phyloP scores from a whole-genome alignment of 2,797 vertebrate genomes.

The Sebastes oblongus region DNA sequence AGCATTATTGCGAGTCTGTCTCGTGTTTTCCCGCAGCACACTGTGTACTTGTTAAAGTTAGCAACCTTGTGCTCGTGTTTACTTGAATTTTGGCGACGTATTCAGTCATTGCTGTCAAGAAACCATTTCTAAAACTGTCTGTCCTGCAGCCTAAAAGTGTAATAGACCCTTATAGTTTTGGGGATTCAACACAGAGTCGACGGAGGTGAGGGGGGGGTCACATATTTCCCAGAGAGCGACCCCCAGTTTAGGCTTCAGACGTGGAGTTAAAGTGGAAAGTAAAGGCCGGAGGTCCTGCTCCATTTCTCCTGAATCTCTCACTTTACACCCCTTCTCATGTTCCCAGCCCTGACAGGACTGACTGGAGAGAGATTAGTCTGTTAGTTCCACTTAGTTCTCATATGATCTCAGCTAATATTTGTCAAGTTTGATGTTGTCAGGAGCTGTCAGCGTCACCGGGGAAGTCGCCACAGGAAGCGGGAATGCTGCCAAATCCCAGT shows the following conservation, averaged over 20 bases:
- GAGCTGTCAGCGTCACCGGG: constrained; percentile 4
- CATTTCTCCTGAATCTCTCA: constrained; percentile 34
- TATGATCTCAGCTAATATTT: constrained; percentile 49
- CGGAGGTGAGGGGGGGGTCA: constrained; percentile 49
- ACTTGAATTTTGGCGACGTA: not conserved
- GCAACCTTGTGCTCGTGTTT: constrained; percentile 1
- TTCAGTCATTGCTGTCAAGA: not conserved
- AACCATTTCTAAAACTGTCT: not conserved
- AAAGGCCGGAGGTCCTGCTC: constrained; percentile 37
- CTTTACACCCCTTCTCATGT: constrained; percentile 10
- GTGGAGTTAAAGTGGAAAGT: constrained; percentile 23
- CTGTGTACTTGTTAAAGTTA: constrained; percentile 17
- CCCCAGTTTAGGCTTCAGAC: constrained; percentile 1
- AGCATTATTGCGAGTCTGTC: not conserved
- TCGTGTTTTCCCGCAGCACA: not conserved
- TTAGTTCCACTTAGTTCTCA: constrained; percentile 44
- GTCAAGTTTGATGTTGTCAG: constrained; percentile 49
- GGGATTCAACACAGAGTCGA: constrained; percentile 13
- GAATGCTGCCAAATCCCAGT: not conserved
- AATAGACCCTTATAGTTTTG: not conserved
- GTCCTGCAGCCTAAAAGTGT: not conserved
- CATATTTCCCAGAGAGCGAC: constrained; percentile 64
- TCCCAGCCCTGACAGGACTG: constrained; percentile 7
- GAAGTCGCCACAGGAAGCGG: constrained; percentile 16
- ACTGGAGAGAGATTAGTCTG: constrained; percentile 25